Base-by-base conservation (phyloP, 2,888 invertebrate species). In the Orthosia gothica region DNA sequence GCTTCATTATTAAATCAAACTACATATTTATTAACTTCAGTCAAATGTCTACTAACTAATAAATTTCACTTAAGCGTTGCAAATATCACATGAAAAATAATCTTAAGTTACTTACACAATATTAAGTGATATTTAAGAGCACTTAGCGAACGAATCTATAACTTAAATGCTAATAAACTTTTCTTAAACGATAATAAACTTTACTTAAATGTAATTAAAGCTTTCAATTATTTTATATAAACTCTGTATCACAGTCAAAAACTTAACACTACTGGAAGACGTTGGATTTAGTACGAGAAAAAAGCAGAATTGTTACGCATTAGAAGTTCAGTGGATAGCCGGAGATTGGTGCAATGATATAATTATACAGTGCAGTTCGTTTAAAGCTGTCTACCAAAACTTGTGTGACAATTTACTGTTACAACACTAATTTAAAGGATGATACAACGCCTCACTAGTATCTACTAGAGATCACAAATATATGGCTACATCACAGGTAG, bases 301-400 rank as follows among this genome's bases (percentile, higher is more conserved):
- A 64, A 87, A 87, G 85, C 83, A 85, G 85, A 82, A 75, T 67
- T 50, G 72, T 81, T 82, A 86, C 74, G 82, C 82, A 79, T 86
- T 88, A 89, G 88, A 89, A 90, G 89, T 92, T 90, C 87, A 91
- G 91, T 89, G 89, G 90, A 91, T 90, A 94, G 92, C 89, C 89
- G 88, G 91, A 92, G 90, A 91, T 86, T 90, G 89, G 96, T 96
- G 96, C 96, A 90, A 87, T 88, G 89, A 89, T 94, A 94, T 54
- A 94, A 93, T 79, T 79, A 71, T 95, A 96, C 96, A 96, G 96
- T 96, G 96, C 96, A 92, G 92, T 91, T 90, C 90, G 90, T 95
- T 74, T 96, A 96, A 96, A 96, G 96, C 96, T 96, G 95, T 95
- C 94, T 96, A 96, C 96, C 96, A 96, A 96, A 96, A 96, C 94